Base-by-base conservation (phyloP, 2,797 vertebrate genomes). In the Carduelis carduelis region DNA sequence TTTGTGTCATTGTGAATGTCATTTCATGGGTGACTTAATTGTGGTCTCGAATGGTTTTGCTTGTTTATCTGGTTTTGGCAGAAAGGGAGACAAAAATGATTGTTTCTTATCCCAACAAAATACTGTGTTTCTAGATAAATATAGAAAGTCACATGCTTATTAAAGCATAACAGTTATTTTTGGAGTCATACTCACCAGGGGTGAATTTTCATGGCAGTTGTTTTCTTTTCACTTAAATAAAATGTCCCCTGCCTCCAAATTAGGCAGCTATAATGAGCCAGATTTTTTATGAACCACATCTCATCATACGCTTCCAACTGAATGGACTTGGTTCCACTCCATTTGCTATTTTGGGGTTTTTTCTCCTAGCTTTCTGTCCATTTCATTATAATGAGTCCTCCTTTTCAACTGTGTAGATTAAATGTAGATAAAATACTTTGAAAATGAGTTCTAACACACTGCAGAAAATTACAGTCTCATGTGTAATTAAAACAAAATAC, bases 401-500 rank as follows among this genome's bases (percentile, higher is more conserved):
- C 2, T 85, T 96, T 95, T 93, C 79, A 35, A 32, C 80, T 86
- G 3, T 41, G 43, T 85, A 89, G 65, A 50, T 83, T 90, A 87
- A 82, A 90, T 50, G n/a, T 64, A 89, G 64, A 92, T 93, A 77
- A 96, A 91, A 71, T 83, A 80, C 64, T 91, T 93, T 13, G 44
- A 89, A 95, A 92, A 60, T 83, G 1, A 80, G n/a, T 92, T 94
- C 63, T 85, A 80, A 78, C 72, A 61, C 64, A 56, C 43, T 68
- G 13, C 32, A 57, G 64, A 91, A 93, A 85, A 83, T 93, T 61
- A 46, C 30, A 39, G 72, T 69, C 89, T 93, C 61, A 2, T 87
- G 90, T 32, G 57, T 89, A 81, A 92, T 95, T 70, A 81, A 92
- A 90, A 34, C 44, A 85, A 90, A 94, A 84, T 78, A n/a, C 43